phyloP scores from a whole-genome alignment of 2,113 vertebrate genomes.

The Scalopus aquaticus region DNA sequence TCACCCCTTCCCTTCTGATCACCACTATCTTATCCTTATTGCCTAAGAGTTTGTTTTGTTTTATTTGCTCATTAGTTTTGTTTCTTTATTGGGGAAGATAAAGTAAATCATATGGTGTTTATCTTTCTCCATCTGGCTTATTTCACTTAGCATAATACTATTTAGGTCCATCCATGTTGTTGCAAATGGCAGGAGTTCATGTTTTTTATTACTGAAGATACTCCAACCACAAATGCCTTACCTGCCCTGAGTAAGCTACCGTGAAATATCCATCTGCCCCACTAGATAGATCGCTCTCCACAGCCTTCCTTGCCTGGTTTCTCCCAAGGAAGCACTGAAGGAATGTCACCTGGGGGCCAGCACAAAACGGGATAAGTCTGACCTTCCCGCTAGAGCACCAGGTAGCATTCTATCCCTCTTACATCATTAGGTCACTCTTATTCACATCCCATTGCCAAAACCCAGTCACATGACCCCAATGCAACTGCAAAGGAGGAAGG shows the following conservation, averaged over 20 bases:
- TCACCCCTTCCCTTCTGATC: not conserved
- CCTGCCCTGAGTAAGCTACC: not conserved
- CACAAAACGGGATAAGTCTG: not conserved
- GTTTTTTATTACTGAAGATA: not conserved
- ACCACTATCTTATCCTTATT: not conserved
- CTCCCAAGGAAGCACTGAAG: not conserved
- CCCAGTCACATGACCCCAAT: not conserved
- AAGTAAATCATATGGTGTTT: not conserved
- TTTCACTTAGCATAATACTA: no score
- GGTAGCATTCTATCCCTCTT: not conserved
- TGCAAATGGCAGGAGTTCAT: no score
- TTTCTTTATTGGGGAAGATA: no score
- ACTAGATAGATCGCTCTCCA: not conserved
- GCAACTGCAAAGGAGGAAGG: not conserved
- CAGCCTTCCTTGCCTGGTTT: not conserved
- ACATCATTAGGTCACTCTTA: not conserved
- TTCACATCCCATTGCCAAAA: not conserved
- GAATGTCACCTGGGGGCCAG: not conserved
- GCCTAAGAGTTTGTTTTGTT: not conserved
- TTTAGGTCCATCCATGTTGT: no score
- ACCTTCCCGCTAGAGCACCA: not conserved
- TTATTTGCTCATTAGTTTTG: not conserved
- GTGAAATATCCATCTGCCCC: not conserved
- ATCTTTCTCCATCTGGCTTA: no score
- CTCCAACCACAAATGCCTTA: not conserved